phyloP scores from a whole-genome alignment of 2,797 vertebrate genomes.

The Octomys mimax region DNA sequence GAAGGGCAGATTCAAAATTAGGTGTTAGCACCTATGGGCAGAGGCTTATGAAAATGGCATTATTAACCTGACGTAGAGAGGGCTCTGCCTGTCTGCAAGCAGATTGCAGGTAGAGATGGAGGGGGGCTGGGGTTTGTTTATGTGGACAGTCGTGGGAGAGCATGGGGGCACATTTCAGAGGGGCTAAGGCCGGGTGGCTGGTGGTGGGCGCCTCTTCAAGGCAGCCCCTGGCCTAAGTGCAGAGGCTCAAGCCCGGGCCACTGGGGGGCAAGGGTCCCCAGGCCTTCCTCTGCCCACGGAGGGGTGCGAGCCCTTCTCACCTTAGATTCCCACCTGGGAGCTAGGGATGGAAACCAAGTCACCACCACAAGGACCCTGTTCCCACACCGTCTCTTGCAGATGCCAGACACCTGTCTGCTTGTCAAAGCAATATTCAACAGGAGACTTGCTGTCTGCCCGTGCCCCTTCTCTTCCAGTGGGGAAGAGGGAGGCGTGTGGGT shows the following conservation, averaged over 20 bases:
- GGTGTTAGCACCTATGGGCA: conserved; percentile 77
- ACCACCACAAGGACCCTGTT: not conserved
- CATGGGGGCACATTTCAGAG: not conserved
- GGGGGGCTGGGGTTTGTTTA: conserved; percentile 46
- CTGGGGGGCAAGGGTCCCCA: not conserved
- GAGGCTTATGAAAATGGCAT: conserved; percentile 78
- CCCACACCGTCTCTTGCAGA: not conserved
- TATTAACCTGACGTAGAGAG: conserved; percentile 70
- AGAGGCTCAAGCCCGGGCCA: not conserved
- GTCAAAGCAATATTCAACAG: conserved; percentile 14
- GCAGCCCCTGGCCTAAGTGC: not conserved
- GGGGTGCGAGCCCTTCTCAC: accelerated
- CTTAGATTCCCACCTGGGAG: conserved; percentile 25
- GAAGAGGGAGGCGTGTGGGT: not conserved
- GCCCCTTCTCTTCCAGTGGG: not conserved
- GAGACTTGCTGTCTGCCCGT: not conserved
- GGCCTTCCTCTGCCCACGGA: not conserved
- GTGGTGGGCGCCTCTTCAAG: not conserved
- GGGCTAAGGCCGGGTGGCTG: not conserved
- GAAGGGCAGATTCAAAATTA: conserved; percentile 81
- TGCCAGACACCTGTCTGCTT: conserved; percentile 73
- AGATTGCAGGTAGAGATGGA: not conserved
- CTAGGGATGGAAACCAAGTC: not conserved
- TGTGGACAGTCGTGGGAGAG: conserved; percentile 20
- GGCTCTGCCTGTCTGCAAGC: conserved; percentile 55